Conservation (phyloP, 2,797 vertebrate species). For the Myotis myotis region DNA sequence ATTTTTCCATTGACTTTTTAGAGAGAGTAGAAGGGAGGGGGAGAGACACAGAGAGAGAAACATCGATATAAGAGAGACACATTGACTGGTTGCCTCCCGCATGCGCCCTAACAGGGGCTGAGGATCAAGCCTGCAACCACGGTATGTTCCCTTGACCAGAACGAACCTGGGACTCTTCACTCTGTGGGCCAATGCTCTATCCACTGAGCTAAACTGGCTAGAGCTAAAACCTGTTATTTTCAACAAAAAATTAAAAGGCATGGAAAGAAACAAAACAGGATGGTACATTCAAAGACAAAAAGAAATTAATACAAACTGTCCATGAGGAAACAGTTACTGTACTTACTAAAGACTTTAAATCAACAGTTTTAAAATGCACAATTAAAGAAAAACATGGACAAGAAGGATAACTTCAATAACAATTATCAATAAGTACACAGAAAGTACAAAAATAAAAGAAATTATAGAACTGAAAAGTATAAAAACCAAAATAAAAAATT, state of each 20-base stretch:
- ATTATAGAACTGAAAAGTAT: neutral
- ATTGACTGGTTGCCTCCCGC: too few relatives aligned
- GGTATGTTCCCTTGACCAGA: too few relatives aligned
- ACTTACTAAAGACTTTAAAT: neutral
- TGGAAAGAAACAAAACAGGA: neutral
- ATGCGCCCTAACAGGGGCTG: too few relatives aligned
- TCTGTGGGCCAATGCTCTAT: too few relatives aligned
- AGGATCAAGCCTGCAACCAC: too few relatives aligned
- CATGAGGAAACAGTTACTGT: neutral
- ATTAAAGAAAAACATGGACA: neutral
- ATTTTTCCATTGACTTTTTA: too few relatives aligned
- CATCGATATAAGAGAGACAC: too few relatives aligned
- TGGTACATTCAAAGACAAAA: neutral
- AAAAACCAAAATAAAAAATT: constrained; percentile 9
- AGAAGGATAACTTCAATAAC: neutral
- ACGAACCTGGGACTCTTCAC: too few relatives aligned
- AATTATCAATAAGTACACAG: neutral
- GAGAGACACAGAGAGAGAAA: too few relatives aligned
- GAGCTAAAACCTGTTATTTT: neutral
- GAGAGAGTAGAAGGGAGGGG: too few relatives aligned
- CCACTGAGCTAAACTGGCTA: too few relatives aligned
- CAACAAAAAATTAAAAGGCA: neutral
- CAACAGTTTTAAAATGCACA: neutral
- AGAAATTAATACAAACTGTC: neutral
- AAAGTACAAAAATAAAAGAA: neutral